Conservation (phyloP, 1,140 invertebrate genomes). For the Euura saliciscinereae region DNA sequence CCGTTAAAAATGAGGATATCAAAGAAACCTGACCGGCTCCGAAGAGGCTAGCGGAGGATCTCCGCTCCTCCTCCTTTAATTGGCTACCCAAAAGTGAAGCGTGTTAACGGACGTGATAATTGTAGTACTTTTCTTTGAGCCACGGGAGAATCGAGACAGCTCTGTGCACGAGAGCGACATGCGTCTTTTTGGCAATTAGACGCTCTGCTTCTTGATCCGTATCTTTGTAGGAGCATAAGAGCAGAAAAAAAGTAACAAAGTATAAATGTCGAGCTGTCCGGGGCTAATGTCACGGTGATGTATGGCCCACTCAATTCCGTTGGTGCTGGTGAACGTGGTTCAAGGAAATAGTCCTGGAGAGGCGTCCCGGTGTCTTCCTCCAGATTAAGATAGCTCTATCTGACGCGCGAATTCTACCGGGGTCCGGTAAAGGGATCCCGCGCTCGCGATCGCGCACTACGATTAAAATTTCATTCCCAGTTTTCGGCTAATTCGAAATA, state of each 20-base stretch:
- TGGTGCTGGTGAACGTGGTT: neutral
- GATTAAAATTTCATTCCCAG: neutral
- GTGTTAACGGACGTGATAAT: conserved; percentile 7
- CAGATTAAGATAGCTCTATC: neutral
- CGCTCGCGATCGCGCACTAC: neutral
- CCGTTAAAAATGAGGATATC: too few species aligned
- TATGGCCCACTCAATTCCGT: neutral
- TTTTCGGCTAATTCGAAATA: neutral
- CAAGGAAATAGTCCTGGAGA: neutral
- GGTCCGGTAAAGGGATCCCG: neutral
- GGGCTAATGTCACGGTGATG: neutral
- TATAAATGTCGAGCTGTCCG: neutral
- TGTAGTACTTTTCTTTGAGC: conserved; percentile 1
- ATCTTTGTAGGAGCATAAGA: neutral
- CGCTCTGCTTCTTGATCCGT: neutral
- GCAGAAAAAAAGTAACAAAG: neutral
- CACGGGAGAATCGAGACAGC: neutral
- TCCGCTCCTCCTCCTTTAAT: neutral
- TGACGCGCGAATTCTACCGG: neutral
- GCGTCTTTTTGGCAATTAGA: conserved; percentile 5
- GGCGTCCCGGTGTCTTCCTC: neutral
- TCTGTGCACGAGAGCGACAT: neutral
- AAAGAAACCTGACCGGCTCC: too few species aligned
- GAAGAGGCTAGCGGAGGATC: neutral
- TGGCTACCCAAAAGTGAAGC: neutral